Percentiles rank a stretch among this genome's conserved stretches.
These are phyloP conservation scores for Sylvilagus bachmani DNA, from an alignment of 2,113 vertebrate species.

Conservation along the genomic window DNA sequence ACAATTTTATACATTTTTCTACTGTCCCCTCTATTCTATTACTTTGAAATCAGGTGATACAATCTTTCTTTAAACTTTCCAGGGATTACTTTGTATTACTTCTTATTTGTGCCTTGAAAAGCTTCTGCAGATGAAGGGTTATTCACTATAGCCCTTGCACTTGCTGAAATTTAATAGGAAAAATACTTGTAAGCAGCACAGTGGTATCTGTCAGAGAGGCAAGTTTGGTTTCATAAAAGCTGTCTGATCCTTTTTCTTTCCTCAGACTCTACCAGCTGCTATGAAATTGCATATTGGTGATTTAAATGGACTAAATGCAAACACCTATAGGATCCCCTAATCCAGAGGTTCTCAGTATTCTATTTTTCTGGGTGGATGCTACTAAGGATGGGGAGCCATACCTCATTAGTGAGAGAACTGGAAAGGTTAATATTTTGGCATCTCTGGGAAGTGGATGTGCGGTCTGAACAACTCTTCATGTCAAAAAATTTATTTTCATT, in stretches of 20 bases:
- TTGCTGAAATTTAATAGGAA: constrained; percentile 87
- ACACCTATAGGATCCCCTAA: neutral
- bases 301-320: constrained; percentile 73
- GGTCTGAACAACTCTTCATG: neutral
- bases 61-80: constrained; percentile 84
- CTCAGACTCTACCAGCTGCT: constrained; percentile 79
- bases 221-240: constrained; percentile 88
- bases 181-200: constrained; percentile 85
- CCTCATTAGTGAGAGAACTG: neutral
- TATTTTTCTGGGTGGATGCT: neutral
- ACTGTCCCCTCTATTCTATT: constrained; percentile 66
- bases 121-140: constrained; percentile 85
- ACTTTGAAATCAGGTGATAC: constrained; percentile 83
- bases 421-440: neutral
- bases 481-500: neutral
- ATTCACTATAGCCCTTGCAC: constrained; percentile 86
- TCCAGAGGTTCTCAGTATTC: constrained; percentile 23
- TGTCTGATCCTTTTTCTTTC: constrained; percentile 75
- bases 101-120: constrained; percentile 86
- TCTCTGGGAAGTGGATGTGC: neutral
- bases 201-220: constrained; percentile 85
- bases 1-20: constrained; percentile 71
- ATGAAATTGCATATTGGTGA: constrained; percentile 80
- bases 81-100: constrained; percentile 83
- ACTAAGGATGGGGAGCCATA: neutral